These are phyloP conservation scores for Mormyrops attenuatus DNA, from an alignment of 2,797 vertebrate genomes.

Conservation along the genomic window DNA sequence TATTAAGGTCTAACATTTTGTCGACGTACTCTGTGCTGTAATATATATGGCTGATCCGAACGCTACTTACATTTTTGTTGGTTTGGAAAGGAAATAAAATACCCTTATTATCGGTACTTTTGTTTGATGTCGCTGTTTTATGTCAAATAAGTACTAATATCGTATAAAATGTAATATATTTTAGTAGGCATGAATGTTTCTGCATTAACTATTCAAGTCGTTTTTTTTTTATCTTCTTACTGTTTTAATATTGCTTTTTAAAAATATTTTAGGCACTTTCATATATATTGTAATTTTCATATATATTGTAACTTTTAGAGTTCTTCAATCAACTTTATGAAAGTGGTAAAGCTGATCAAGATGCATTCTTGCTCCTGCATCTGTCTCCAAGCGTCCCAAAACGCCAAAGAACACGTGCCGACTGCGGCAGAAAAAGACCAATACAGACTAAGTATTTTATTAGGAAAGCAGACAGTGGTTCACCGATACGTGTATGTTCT, in stretches of 20 bases:
- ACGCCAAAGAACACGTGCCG: not conserved
- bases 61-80: not conserved
- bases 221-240: not conserved
- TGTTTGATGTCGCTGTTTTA: not conserved
- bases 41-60: not conserved
- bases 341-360: not conserved
- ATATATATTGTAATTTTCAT: not conserved
- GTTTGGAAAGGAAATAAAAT: not conserved
- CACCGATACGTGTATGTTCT: not conserved
- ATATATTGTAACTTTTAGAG: not conserved
- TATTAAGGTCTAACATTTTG: not conserved
- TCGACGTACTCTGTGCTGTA: not conserved
- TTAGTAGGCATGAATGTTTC: not conserved
- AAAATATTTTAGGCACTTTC: not conserved
- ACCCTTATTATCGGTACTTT: not conserved
- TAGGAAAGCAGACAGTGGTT: not conserved
- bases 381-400: not conserved
- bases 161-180: not conserved
- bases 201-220: not conserved
- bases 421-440: not conserved
- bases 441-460: not conserved
- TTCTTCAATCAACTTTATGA: conserved; percentile 4
- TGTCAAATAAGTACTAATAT: not conserved
- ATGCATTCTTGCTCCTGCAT: not conserved
- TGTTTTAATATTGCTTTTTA: not conserved